A percentile compares a stretch with the other conserved stretches of the same genome.
phyloP scores from a whole-genome alignment of 2,797 vertebrate species.

The Dipus sagitta region DNA sequence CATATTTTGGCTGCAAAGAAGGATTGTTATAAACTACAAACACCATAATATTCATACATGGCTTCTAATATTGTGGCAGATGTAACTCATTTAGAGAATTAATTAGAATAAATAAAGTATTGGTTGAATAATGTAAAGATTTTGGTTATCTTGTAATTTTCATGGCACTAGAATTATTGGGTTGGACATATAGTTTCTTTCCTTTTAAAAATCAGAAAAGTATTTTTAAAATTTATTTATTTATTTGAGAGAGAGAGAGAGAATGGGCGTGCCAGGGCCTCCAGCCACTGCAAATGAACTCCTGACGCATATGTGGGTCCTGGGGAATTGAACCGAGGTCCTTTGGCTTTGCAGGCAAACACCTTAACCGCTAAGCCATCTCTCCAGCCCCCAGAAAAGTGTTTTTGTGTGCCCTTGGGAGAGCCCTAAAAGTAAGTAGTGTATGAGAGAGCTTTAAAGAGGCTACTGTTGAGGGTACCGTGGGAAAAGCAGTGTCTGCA shows the following conservation, averaged over 20 bases:
- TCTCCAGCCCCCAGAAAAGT: too few species aligned
- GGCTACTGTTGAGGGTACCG: too few species aligned
- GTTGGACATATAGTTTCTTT: neutral
- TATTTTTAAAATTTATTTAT: too few species aligned
- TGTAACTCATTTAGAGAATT: slow-evolving; percentile 2
- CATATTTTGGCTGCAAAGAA: neutral
- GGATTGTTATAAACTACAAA: neutral
- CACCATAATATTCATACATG: neutral
- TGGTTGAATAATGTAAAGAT: neutral
- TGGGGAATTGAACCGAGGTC: too few species aligned
- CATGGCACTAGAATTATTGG: neutral
- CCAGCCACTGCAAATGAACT: too few species aligned
- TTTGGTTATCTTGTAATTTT: slow-evolving; percentile 31
- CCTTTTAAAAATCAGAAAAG: neutral
- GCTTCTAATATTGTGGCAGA: neutral
- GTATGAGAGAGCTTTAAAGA: neutral
- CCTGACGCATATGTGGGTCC: too few species aligned
- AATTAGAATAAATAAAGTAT: neutral
- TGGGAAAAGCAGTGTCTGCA: neutral
- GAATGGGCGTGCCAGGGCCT: too few species aligned
- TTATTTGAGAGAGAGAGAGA: too few species aligned
- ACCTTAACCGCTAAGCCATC: too few species aligned
- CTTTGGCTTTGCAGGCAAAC: too few species aligned
- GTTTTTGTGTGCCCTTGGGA: neutral
- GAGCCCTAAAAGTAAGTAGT: neutral